A percentile compares a stretch with the other conserved stretches of the same genome.
phyloP scores from a whole-genome alignment of 2,113 vertebrate genomes.

The Aspiorhynchus laticeps region DNA sequence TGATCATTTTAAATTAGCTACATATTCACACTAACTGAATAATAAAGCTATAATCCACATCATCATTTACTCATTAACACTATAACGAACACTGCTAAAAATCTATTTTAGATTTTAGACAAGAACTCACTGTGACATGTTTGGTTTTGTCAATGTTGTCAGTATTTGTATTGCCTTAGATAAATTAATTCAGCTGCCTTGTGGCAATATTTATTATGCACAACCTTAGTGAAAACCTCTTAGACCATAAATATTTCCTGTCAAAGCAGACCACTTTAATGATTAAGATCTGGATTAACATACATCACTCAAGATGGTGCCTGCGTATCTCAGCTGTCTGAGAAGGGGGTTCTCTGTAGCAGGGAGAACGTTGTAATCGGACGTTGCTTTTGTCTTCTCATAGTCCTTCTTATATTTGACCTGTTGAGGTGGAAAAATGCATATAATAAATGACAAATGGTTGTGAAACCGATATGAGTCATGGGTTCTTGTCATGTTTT shows the following conservation, averaged over 20 bases:
- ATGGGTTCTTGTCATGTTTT: too few relatives aligned
- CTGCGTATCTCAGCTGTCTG: constrained; percentile 85
- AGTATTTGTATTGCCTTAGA: not conserved
- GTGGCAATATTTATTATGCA: not conserved
- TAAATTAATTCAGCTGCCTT: not conserved
- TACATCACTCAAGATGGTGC: constrained; percentile 90
- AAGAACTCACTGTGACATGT: not conserved
- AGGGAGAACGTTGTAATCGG: constrained; percentile 93
- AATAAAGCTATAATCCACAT: not conserved
- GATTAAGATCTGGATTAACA: constrained; percentile 61
- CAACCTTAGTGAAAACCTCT: not conserved
- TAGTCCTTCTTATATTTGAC: constrained; percentile 93
- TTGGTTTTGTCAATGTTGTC: not conserved
- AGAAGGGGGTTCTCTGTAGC: constrained; percentile 94
- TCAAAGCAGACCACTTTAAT: not conserved
- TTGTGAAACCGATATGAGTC: not conserved
- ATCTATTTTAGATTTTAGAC: not conserved
- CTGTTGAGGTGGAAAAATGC: constrained; percentile 70
- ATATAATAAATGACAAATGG: not conserved
- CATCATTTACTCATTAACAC: not conserved
- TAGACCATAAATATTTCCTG: not conserved
- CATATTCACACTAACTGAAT: not conserved
- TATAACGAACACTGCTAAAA: not conserved
- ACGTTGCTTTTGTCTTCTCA: constrained; percentile 85
- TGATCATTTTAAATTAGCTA: not conserved